phyloP scores from a whole-genome alignment of 2,888 invertebrate genomes.

The Hypena proboscidalis region DNA sequence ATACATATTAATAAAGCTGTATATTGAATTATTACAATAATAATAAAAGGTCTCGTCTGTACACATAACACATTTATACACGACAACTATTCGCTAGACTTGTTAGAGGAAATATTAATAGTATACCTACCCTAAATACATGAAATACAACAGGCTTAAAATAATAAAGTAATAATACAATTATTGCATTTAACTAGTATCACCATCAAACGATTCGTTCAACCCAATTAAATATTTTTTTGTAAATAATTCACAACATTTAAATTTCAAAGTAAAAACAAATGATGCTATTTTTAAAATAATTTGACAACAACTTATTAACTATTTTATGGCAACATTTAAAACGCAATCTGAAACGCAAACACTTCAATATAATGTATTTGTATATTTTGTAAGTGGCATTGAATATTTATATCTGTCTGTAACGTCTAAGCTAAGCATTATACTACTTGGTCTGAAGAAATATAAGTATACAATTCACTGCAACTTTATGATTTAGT shows the following conservation, averaged over 20 bases:
- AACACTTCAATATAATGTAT: conserved; percentile 22
- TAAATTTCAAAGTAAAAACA: conserved; percentile 56
- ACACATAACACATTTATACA: conserved; percentile 75
- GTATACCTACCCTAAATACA: conserved; percentile 57
- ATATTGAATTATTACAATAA: conserved; percentile 66
- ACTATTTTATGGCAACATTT: conserved; percentile 69
- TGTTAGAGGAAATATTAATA: conserved; percentile 55
- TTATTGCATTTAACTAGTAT: conserved; percentile 73
- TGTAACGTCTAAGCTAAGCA: conserved; percentile 45
- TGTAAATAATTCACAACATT: conserved; percentile 70
- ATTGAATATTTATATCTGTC: conserved; percentile 26
- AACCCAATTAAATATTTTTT: conserved; percentile 66
- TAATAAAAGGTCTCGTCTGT: conserved; percentile 71
- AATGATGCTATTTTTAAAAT: conserved; percentile 45
- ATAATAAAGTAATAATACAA: conserved; percentile 51
- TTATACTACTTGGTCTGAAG: conserved; percentile 63
- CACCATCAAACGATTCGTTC: conserved; percentile 67
- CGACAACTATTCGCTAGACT: conserved; percentile 47
- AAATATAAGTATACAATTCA: conserved; percentile 31
- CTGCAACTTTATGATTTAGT: conserved; percentile 30
- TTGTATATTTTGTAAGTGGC: conserved; percentile 26
- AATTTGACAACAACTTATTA: conserved; percentile 54
- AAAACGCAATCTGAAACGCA: conserved; percentile 50
- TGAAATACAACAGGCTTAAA: conserved; percentile 61
- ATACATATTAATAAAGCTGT: conserved; percentile 69